Base-by-base conservation (phyloP, 1,140 invertebrate species). In the Nebria ingens region DNA sequence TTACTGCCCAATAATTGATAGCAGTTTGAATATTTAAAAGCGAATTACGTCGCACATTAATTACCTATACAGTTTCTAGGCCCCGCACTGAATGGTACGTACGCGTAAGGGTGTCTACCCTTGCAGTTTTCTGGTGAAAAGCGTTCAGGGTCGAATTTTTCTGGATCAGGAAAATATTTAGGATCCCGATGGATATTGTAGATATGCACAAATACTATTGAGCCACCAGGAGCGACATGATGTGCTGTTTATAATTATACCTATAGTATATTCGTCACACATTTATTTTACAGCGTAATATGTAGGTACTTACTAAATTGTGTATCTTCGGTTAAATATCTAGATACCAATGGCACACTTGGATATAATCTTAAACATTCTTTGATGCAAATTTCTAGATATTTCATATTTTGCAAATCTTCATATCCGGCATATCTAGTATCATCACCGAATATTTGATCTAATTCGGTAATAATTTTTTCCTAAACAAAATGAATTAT, bases 91-190 rank as follows among this genome's bases (percentile, higher is more conserved):
- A 81, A 81, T 2, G 79, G 76, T 19, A 79, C 58, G 58, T 74
- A 80, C 0, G 69, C 65, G 58, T 62, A 74, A 0, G 68, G 67
- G 54, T 73, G 60, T 59, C 73, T 62, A 51, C 68, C 57, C 12
- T 55, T 52, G 0, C 60, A 58, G 50, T 70, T 68, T 58, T 72
- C 70, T 13, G 73, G 68, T 6, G 77, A 64, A 68, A 86, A 88
- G 54, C 83, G 65, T 51, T 85, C 81, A 0, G 86, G 85, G 68
- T 84, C 71, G 61, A 85, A 88, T 50, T 70, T 68, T 50, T 85
- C 78, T 0, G 85, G 84, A 51, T 87, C 71, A 1, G 77, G 74
- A 63, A 78, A 87, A 52, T 71, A 68, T 3, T 74, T 65, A 3
- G 72, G 66, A 63, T 82, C 73, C 40, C 80, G 72, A 63, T 87